These are phyloP conservation scores for Muscina levida DNA, from an alignment of 2,888 invertebrate species.

Conservation along the genomic window DNA sequence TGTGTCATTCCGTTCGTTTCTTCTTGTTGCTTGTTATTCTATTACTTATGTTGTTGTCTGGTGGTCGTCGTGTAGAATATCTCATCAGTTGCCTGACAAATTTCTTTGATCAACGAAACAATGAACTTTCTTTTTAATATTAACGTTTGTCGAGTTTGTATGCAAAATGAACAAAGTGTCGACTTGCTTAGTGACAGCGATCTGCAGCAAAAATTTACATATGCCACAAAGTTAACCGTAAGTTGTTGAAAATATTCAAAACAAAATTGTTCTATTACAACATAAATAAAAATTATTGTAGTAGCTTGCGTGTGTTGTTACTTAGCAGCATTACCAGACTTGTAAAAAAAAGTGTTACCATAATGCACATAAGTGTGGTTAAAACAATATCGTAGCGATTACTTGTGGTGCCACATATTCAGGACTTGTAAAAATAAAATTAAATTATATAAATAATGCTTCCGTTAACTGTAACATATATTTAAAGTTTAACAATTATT, in stretches of 20 bases:
- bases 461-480: too few relatives aligned
- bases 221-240: constrained; percentile 73
- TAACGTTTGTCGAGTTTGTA: constrained; percentile 74
- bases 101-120: constrained; percentile 38
- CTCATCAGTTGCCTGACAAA: not conserved
- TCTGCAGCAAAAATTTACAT: constrained; percentile 72
- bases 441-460: too few relatives aligned
- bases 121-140: constrained; percentile 75
- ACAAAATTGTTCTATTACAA: constrained; percentile 39
- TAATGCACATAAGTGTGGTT: too few relatives aligned
- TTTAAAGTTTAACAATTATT: too few relatives aligned
- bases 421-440: too few relatives aligned
- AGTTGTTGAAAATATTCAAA: constrained; percentile 44
- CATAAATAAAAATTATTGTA: constrained; percentile 13
- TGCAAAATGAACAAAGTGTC: constrained; percentile 71
- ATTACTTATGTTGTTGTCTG: constrained; percentile 38
- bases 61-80: not conserved
- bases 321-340: not conserved
- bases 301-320: not conserved
- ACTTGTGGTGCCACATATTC: too few relatives aligned
- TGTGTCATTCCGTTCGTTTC: constrained; percentile 45
- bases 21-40: constrained; percentile 30
- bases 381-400: too few relatives aligned
- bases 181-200: constrained; percentile 67
- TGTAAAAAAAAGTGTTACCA: not conserved